A percentile compares a stretch with the other conserved stretches of the same genome.
Evolutionary conservation across 2,113 vertebrate genomes (phyloP).

Genomic region (Sylvia atricapilla): DNA sequence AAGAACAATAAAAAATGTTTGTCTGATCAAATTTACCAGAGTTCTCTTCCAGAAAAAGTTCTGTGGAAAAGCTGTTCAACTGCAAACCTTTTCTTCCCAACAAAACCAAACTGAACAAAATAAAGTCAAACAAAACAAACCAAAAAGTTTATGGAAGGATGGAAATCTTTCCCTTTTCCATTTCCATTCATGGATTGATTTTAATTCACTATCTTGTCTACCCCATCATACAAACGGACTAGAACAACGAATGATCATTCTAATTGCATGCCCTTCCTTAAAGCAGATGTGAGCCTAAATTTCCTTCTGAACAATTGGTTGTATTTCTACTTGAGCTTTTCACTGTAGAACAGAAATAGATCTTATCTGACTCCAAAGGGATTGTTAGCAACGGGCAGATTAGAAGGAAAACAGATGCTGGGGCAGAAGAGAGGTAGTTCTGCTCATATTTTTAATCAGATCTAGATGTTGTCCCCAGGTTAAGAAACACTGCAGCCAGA

Average conservation of each 20-base stretch:
- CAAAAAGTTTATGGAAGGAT: not conserved
- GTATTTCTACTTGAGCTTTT: not conserved
- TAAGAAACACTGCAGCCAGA: not conserved
- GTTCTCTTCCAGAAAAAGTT: not conserved
- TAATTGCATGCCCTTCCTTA: not conserved
- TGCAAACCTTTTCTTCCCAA: not conserved
- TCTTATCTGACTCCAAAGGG: not conserved
- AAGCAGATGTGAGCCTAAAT: not conserved
- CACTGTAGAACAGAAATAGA: not conserved
- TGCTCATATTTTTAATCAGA: slow-evolving; percentile 8
- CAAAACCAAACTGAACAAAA: not conserved
- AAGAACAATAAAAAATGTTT: not conserved
- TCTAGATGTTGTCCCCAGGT: not conserved
- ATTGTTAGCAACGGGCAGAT: not conserved
- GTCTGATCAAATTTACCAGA: not conserved
- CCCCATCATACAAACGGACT: not conserved
- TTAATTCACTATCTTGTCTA: not conserved
- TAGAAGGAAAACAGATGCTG: slow-evolving; percentile 37
- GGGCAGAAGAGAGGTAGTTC: not conserved
- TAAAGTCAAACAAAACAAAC: not conserved
- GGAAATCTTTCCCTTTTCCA: not conserved
- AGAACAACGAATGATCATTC: not conserved
- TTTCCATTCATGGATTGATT: not conserved
- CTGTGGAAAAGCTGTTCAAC: not conserved
- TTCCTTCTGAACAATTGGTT: not conserved